Percentiles rank a stretch among this genome's conserved stretches.
Evolutionary conservation across 2,113 vertebrate species (phyloP).

Genomic region (Stomatorhinus ivindoensis): DNA sequence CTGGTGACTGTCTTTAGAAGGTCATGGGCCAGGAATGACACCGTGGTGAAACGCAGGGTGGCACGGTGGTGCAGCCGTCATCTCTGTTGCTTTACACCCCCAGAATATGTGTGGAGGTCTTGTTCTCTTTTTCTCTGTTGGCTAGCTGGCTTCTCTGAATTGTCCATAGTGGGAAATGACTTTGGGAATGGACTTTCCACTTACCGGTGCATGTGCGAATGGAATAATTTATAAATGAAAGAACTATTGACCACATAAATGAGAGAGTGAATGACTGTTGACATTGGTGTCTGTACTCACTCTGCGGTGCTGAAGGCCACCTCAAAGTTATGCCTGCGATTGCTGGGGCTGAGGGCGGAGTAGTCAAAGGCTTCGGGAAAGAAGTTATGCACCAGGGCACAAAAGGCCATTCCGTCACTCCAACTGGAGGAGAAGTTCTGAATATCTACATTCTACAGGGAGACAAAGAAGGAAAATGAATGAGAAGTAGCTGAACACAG

Average conservation of each 20-base stretch:
- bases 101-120: neutral
- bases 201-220: neutral
- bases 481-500: neutral
- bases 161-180: neutral
- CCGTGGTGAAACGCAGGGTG: neutral
- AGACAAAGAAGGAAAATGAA: neutral
- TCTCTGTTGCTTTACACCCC: neutral
- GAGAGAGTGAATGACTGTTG: neutral
- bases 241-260: neutral
- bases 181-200: neutral
- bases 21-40: neutral
- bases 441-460: conserved; percentile 80
- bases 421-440: conserved; percentile 98
- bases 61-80: neutral
- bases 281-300: conserved; percentile 62
- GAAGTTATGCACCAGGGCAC: conserved; percentile 93
- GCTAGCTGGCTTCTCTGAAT: neutral
- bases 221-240: neutral
- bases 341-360: conserved; percentile 76
- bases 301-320: conserved; percentile 89
- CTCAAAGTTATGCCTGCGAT: conserved; percentile 92
- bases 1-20: neutral
- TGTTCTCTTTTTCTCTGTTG: neutral
- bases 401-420: conserved; percentile 97
- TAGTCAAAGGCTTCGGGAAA: conserved; percentile 96